A percentile compares a stretch with the other conserved stretches of the same genome.
Conservation (phyloP, 2,113 vertebrate species). For the Oreochromis niloticus region DNA sequence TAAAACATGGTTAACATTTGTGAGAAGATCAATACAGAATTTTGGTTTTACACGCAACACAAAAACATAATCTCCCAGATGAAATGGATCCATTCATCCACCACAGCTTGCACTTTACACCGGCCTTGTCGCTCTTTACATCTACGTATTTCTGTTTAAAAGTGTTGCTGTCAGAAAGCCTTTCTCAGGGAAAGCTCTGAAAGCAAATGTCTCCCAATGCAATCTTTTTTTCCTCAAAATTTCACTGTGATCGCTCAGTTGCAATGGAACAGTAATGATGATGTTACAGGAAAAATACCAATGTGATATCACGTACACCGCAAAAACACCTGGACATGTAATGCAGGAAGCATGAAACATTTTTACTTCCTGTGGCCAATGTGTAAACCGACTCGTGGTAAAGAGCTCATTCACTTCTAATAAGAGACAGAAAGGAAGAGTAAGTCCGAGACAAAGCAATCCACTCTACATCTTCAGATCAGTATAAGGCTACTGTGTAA, state of each 20-base stretch:
- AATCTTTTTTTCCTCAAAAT: neutral
- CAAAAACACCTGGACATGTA: neutral
- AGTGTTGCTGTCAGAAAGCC: neutral
- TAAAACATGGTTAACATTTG: neutral
- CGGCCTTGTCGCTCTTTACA: neutral
- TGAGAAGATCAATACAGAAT: neutral
- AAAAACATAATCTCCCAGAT: neutral
- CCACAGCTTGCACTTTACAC: neutral
- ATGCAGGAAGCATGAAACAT: neutral
- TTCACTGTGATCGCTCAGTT: neutral
- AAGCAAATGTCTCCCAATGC: neutral
- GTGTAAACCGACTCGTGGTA: neutral
- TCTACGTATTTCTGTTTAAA: neutral
- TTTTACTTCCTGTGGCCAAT: neutral
- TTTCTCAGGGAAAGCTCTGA: neutral
- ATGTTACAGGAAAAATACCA: neutral
- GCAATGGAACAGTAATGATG: neutral
- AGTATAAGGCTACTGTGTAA: neutral
- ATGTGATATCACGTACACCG: neutral
- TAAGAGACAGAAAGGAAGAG: neutral
- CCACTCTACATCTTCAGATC: neutral
- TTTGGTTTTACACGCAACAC: neutral
- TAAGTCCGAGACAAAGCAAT: neutral
- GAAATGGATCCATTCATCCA: neutral
- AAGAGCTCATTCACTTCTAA: neutral